Conservation (phyloP, 30 jellyfish, hydroid and myxozoan genomes). For the Nemopilema nomurai region DNA sequence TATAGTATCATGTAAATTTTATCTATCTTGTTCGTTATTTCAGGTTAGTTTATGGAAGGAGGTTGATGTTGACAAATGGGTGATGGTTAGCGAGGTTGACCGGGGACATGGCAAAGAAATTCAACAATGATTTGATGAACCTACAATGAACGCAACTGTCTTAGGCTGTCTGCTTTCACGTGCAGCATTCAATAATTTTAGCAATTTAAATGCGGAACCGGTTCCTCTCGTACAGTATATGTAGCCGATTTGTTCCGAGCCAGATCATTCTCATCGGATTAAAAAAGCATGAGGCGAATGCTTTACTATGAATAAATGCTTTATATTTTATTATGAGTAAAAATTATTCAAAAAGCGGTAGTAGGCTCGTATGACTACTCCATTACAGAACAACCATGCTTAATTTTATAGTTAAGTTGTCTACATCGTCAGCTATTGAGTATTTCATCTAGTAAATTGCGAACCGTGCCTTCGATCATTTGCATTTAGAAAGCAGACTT, state of each 20-base stretch:
- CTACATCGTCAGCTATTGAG: neutral
- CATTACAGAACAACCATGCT: neutral
- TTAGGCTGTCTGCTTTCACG: neutral
- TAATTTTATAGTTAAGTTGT: neutral
- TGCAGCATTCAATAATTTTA: neutral
- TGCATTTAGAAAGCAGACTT: neutral
- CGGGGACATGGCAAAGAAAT: slow-evolving; percentile 84
- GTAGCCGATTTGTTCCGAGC: too few species aligned
- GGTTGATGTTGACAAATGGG: slow-evolving; percentile 87
- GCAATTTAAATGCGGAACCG: too few species aligned
- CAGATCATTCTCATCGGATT: too few species aligned
- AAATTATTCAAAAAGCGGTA: too few species aligned
- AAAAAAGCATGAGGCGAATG: too few species aligned
- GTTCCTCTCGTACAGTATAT: too few species aligned
- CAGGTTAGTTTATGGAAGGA: slow-evolving; percentile 96
- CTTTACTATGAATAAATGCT: too few species aligned
- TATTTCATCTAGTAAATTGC: too few species aligned
- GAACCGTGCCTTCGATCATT: neutral
- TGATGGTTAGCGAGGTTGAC: slow-evolving; percentile 91
- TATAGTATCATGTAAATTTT: too few species aligned
- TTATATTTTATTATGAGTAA: too few species aligned
- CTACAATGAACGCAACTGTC: neutral
- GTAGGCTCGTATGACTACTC: too few species aligned
- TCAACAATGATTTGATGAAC: slow-evolving; percentile 36
- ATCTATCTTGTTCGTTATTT: slow-evolving; percentile 16